Base-by-base conservation (phyloP, 2,797 vertebrate species). In the Alcedo atthis region DNA sequence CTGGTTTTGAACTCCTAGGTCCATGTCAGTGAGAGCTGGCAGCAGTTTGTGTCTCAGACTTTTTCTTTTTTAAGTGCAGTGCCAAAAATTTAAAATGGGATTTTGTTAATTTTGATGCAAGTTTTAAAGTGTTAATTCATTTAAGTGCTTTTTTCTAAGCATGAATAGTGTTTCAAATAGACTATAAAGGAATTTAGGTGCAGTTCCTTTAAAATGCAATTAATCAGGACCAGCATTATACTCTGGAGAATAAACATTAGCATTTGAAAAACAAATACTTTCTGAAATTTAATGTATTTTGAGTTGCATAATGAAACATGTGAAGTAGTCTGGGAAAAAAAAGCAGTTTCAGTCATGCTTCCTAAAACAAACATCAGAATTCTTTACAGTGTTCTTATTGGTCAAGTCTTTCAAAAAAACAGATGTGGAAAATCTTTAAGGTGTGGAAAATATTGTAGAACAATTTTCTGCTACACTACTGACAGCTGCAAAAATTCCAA, bases 191-290 rank as follows among this genome's bases (percentile, higher is more conserved):
- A 87, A 37, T 71, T 43, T 16, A 55, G 32, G 4, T 87, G 33
- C 59, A 57, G 32, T 48, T 91, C 13, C 48, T 89, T 79, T 87
- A 66, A 70, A 87, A 79, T 77, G 53, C 11, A 55, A 15, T 66
- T 66, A 35, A 82, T 46, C 10, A 80, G 8, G 15, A 57, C 24
- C 22, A 40, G 42, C 91, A 48, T 77, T 90, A 42, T 85, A 42
- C n/a, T 82, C n/a, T 61, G 55, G 32, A 76, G 18, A 77, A 74
- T 57, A 87, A 81, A 51, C 14, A 7, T 71, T 55, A 75, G 26
- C 40, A 68, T 83, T 51, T 84, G 46, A 89, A 87, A 91, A 86
- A 15, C 25, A 76, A 92, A 77, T 59, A n/a, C 30, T 59, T 84
- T 71, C 32, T 85, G 76, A 83, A 85, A 81, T 81, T 20, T 81